Base-by-base conservation (phyloP, 2,888 invertebrate genomes). In the Netelia melanura region DNA sequence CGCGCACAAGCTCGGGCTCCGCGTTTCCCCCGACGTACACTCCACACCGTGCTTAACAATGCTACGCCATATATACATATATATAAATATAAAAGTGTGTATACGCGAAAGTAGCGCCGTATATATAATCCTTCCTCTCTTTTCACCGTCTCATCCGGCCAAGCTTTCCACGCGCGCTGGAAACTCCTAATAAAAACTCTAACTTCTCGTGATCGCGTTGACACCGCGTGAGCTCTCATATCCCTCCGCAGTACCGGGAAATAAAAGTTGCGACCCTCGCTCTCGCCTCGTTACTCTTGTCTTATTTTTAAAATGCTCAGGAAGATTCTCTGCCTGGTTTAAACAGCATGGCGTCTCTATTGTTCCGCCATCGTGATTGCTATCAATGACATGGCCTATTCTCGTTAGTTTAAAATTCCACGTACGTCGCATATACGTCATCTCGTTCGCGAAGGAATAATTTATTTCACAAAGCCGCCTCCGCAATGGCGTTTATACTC, bases 141-240 rank as follows among this genome's bases (percentile, higher is more conserved):
- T 83, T 83, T 64, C 76, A 30, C 30, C 65, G 3, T 25, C 52
- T 54, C 72, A 72, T 72, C 67, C 72, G 54, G 17, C 67, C 58
- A n/a, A 17, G 61, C 52, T 21, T 23, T 58, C 52, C 61, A 30
- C 10, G 38, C 67, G 54, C 11, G 43, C 52, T 68, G 78, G 62
- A 83, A 78, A 25, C 67, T 74, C 61, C 61, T 78, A 78, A 78
- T 83, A 78, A 78, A 82, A 83, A 83, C 83, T 78, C 74, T 72
- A 83, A 83, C 83, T 78, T 61, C 72, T 72, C 78, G 77, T 54
- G 83, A 78, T 74, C 83, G 67, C 67, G 72, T 52, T 78, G 78
- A 83, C 78, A 78, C 77, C 72, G 17, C 30, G 5, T 48, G 54
- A 64, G 48, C 44, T 54, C 76, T 67, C 56, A 52, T 77, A 82